These are phyloP conservation scores for Leptopilina syphax DNA, from an alignment of 2,888 invertebrate species.

Conservation along the genomic window DNA sequence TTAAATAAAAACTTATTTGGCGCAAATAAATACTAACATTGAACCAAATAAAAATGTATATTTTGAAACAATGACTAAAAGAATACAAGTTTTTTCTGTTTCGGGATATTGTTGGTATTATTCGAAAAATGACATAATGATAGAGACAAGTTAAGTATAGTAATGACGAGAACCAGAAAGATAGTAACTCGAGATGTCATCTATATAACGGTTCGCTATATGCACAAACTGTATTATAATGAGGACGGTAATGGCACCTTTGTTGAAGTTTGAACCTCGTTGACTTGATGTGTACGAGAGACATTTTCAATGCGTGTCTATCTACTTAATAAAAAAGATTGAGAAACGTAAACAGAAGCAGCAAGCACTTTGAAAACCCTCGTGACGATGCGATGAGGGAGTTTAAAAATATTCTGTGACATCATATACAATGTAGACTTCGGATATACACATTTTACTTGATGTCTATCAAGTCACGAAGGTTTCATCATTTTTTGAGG, in stretches of 20 bases:
- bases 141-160: not conserved
- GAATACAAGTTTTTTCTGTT: not conserved
- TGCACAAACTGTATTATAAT: constrained; percentile 20
- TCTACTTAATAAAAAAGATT: not conserved
- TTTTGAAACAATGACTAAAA: not conserved
- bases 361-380: constrained; percentile 21
- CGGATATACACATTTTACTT: not conserved
- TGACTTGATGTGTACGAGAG: not conserved
- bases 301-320: not conserved
- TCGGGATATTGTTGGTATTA: not conserved
- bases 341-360: constrained; percentile 4
- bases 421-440: constrained; percentile 20
- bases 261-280: constrained; percentile 4
- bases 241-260: constrained; percentile 20
- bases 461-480: not conserved
- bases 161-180: not conserved
- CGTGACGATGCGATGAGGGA: constrained; percentile 5
- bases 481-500: not conserved
- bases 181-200: constrained; percentile 25
- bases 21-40: too few relatives aligned
- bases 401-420: constrained; percentile 40
- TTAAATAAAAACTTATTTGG: too few relatives aligned
- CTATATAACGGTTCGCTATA: not conserved
- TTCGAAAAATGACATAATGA: not conserved
- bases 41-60: too few relatives aligned